phyloP scores from a whole-genome alignment of 2,888 invertebrate species.

The Drosophila borealis region DNA sequence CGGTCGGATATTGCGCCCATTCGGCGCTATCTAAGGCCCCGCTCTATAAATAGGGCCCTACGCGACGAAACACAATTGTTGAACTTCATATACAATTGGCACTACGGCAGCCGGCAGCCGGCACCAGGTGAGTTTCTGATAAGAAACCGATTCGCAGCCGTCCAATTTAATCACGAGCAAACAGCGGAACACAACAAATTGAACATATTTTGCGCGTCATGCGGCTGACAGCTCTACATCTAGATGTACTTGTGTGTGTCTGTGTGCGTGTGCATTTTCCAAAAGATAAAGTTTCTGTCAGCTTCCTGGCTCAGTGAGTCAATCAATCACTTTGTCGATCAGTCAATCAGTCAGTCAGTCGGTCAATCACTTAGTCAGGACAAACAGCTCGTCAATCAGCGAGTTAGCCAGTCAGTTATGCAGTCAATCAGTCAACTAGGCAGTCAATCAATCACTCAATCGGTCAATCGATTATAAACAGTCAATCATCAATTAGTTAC shows the following conservation, averaged over 20 bases:
- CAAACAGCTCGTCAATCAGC: background rate
- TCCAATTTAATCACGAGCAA: conserved; percentile 57
- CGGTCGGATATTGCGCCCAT: background rate
- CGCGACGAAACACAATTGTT: conserved; percentile 18
- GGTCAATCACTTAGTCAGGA: too few relatives aligned
- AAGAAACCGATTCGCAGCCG: conserved; percentile 35
- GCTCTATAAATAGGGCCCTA: conserved; percentile 47
- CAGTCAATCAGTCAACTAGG: too few relatives aligned
- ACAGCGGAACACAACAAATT: background rate
- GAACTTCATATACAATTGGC: conserved; percentile 46
- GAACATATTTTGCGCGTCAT: conserved; percentile 1
- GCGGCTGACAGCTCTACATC: background rate
- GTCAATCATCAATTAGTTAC: background rate
- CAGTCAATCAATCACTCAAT: background rate
- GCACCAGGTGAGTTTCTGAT: conserved; percentile 42
- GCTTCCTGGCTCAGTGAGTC: too few relatives aligned
- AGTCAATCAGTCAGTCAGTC: background rate
- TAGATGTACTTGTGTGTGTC: conserved; percentile 8
- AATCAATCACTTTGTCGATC: background rate
- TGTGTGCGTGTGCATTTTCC: too few relatives aligned
- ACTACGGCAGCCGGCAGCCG: conserved; percentile 25
- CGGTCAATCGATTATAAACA: background rate
- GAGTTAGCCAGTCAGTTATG: background rate
- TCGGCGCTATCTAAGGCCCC: conserved; percentile 47
- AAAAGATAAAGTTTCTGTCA: background rate